Conservation (phyloP, 2,113 vertebrate species). For the Circaetus cinerascens region DNA sequence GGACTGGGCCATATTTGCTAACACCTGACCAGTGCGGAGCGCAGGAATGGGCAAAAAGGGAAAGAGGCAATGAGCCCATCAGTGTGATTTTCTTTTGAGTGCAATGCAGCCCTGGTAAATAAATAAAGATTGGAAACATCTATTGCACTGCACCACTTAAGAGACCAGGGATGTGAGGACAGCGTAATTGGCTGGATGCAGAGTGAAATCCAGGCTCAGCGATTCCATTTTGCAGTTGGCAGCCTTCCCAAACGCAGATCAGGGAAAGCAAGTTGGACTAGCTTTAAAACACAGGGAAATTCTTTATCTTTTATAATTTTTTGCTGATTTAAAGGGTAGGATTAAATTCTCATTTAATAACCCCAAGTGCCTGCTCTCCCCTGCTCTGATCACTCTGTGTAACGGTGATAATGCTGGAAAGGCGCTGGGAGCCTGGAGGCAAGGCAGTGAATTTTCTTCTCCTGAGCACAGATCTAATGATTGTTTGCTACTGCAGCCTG, state of each 20-base stretch:
- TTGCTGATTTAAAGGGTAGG: constrained; percentile 32
- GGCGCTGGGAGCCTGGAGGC: neutral
- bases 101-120: neutral
- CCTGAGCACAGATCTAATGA: neutral
- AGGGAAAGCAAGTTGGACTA: neutral
- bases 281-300: constrained; percentile 36
- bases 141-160: neutral
- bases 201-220: constrained; percentile 48
- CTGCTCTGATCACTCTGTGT: neutral
- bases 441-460: neutral
- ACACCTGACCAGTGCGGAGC: fast-evolving
- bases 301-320: constrained; percentile 23
- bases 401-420: neutral
- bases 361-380: neutral
- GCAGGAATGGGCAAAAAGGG: neutral
- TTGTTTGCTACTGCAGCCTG: neutral
- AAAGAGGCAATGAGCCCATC: neutral
- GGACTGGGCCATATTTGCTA: fast-evolving
- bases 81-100: neutral
- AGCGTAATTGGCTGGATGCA: constrained; percentile 23
- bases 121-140: neutral
- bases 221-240: constrained; percentile 64
- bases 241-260: constrained; percentile 33
- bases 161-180: neutral
- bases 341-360: constrained; percentile 60